phyloP scores from a whole-genome alignment of 2,113 vertebrate genomes.

The Rhabdornis inornatus region DNA sequence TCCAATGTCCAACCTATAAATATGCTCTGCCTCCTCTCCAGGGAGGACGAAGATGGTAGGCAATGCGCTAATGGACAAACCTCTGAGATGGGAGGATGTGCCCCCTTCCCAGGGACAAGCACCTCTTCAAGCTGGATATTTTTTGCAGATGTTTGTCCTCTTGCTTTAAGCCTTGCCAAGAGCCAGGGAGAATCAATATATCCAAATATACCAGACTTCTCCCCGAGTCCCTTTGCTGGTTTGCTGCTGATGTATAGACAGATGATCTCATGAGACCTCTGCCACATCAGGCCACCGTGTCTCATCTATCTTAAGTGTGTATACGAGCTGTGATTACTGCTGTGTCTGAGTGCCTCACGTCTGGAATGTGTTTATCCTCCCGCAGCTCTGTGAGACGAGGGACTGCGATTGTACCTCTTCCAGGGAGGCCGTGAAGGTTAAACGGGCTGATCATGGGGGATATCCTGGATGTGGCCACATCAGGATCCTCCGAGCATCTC shows the following conservation, averaged over 20 bases:
- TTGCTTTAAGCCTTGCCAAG: not conserved
- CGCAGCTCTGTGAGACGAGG: not conserved
- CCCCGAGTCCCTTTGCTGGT: constrained; percentile 33
- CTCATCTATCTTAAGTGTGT: constrained; percentile 51
- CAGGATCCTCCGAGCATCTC: not conserved
- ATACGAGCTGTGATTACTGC: constrained; percentile 22
- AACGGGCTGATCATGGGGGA: fast-evolving
- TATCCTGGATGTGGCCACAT: not conserved
- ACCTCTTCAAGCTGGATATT: not conserved
- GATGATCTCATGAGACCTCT: constrained; percentile 59
- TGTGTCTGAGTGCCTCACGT: not conserved
- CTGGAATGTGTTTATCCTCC: constrained; percentile 19
- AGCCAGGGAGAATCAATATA: constrained; percentile 30
- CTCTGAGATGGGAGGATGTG: not conserved
- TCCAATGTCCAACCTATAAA: fast-evolving
- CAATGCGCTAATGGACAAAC: not conserved
- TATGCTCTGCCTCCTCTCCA: not conserved
- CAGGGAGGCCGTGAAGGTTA: not conserved
- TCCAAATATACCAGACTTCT: constrained; percentile 12
- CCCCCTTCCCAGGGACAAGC: not conserved
- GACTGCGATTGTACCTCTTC: not conserved
- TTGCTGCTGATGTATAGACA: constrained; percentile 58
- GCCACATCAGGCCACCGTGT: not conserved
- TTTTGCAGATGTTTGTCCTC: not conserved
- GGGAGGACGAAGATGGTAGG: not conserved